phyloP scores from a whole-genome alignment of 2,113 vertebrate genomes.

The Calyptommatus sinebrachiatus region DNA sequence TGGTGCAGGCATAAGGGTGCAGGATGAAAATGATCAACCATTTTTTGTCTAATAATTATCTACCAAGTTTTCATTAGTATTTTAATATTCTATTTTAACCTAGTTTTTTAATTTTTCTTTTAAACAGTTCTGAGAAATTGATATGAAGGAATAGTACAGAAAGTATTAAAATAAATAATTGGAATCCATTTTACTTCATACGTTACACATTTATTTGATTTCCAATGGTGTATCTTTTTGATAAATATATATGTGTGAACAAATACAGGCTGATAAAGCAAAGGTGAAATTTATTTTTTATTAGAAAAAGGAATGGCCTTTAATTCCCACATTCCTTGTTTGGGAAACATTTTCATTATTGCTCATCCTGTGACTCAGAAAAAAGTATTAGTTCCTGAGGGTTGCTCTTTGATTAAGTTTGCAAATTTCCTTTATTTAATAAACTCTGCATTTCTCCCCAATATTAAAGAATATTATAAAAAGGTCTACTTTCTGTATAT shows the following conservation, averaged over 20 bases:
- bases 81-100: too few relatives aligned
- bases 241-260: not conserved
- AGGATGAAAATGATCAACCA: too few relatives aligned
- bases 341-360: conserved; percentile 42
- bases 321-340: conserved; percentile 36
- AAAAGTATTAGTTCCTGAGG: conserved; percentile 42
- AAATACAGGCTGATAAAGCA: not conserved
- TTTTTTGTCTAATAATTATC: too few relatives aligned
- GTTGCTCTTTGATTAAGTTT: conserved; percentile 57
- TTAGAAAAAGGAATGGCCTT: conserved; percentile 36
- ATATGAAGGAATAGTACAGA: too few relatives aligned
- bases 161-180: too few relatives aligned
- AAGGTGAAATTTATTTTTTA: not conserved
- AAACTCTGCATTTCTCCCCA: conserved; percentile 31
- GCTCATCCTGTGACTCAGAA: conserved; percentile 26
- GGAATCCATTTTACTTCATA: not conserved
- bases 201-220: not conserved
- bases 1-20: too few relatives aligned
- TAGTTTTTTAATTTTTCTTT: too few relatives aligned
- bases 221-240: not conserved
- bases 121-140: too few relatives aligned
- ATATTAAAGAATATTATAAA: conserved; percentile 40
- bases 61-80: too few relatives aligned
- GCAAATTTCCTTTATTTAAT: conserved; percentile 27
- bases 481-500: conserved; percentile 35